Evolutionary conservation across 2,797 vertebrate species (phyloP), one percentile per base, ranked within the genome.

Genomic region (Falco cherrug): DNA sequence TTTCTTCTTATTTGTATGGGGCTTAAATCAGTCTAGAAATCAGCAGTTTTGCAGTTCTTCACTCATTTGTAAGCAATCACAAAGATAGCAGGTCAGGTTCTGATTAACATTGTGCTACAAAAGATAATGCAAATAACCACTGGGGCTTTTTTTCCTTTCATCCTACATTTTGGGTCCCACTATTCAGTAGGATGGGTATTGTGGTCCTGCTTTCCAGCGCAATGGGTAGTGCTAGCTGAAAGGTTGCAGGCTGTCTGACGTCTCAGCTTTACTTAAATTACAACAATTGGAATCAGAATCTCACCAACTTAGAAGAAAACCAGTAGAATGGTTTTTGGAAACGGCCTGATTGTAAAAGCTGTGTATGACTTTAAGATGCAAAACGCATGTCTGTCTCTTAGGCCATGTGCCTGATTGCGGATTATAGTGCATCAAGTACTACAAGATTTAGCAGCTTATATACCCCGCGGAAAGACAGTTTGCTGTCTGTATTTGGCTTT

Each of bases 401-500:
- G 71, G 74, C 80, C 88, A 48, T 78, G 84, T 89, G 96, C 37
- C 80, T 93, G 56, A 86, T 64, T 80, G 51, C 60, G 80, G 96
- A 95, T 97, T 97, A 96, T 24, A 60, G 43, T 92, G n/a, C 81
- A 57, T 93, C 75, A 92, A 94, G 86, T 69, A 65, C 86, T 77
- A 57, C 71, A 92, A 95, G 95, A 89, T 95, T 95, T 89, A 95
- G 93, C 84, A 75, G 94, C 33, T 96, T 93, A 96, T 64, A 57
- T 80, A 54, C 17, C 33, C 77, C 71, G 64, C 68, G 77, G 92
- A 91, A 89, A 92, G 84, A 68, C 74, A 83, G 81, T 84, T 89
- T 95, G 75, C 61, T 87, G 64, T 61, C 71, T 83, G 56, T 64
- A 13, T 89, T 92, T 95, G 80, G 41, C 81, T 35, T 80, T 87